Evolutionary conservation across 2,113 vertebrate species (phyloP).

Genomic region (Columbina picui): DNA sequence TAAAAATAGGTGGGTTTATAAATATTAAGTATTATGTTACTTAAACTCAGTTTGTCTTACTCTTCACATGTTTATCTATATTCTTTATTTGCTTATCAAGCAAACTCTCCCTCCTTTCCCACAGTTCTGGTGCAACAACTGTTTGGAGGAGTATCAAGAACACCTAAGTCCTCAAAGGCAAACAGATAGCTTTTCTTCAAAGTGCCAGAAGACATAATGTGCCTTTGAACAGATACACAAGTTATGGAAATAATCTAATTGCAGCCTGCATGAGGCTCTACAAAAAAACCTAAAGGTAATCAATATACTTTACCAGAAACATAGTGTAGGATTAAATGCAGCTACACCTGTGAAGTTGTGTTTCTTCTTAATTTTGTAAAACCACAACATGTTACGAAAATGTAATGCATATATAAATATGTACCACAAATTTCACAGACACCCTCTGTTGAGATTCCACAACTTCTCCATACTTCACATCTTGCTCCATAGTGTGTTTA

Average conservation of each 20-base stretch:
- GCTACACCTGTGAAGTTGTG: neutral
- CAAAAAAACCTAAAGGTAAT: neutral
- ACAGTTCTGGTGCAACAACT: neutral
- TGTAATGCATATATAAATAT: neutral
- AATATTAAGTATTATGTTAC: neutral
- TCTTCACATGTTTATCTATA: neutral
- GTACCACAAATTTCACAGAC: neutral
- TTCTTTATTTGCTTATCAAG: neutral
- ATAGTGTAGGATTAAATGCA: neutral
- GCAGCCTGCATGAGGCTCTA: neutral
- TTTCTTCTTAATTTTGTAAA: neutral
- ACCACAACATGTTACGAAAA: neutral
- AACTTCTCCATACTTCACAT: neutral
- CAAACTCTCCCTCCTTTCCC: neutral
- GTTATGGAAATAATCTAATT: neutral
- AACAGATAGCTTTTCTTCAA: neutral
- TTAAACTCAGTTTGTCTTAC: conserved; percentile 28
- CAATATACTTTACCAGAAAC: neutral
- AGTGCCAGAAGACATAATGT: neutral
- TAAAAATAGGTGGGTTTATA: conserved; percentile 5
- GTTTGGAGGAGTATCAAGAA: neutral
- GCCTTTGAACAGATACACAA: neutral
- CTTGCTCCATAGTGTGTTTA: neutral
- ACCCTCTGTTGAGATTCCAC: neutral
- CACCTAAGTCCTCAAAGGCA: neutral